Evolutionary conservation across 2,797 vertebrate genomes (phyloP), one percentile per base, ranked within the genome.

Genomic region (Eptatretus atami): DNA sequence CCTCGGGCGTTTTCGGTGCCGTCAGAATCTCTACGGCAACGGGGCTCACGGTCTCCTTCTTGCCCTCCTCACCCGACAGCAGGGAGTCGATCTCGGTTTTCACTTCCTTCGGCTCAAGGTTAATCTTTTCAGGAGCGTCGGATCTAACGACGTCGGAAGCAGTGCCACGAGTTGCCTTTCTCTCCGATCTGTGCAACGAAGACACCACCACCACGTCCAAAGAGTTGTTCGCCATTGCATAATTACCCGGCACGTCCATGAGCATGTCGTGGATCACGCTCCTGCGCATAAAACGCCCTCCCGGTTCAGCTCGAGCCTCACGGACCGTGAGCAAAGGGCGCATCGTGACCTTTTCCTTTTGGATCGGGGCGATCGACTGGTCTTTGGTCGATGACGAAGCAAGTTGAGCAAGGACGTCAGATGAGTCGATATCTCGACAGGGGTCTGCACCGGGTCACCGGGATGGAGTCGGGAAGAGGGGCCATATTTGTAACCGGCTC

Each of bases 181-280:
- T 44, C 31, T 44, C 9, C n/a, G n/a, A 10, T 12, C 57, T 25
- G n/a, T 9, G 10, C 10, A n/a, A 25, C 10, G 57, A 25, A n/a
- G n/a, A n/a, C 57, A 25, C 57, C 9, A 25, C 5, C 55, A 19
- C 25, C 57, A 61, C 57, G 12, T 61, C 57, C n/a, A 61, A 12
- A 25, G 57, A 9, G 57, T 61, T 61, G 57, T n/a, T n/a, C 57
- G 12, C n/a, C n/a, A 10, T 12, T n/a, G 9, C 57, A 61, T 9
- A 25, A 12, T 9, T 9, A 25, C 9, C n/a, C 57, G 25, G 57
- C 9, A 10, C 57, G 10, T 61, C 57, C 10, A 25, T 25, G 57
- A 25, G 9, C 57, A 61, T 61, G n/a, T 61, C 57, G 9, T 25
- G 25, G 57, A 61, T 61, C 57, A 61, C 57, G 57, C 57, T 61